Conservation (phyloP, 2,888 invertebrate species). For the Bellardia bayeri region DNA sequence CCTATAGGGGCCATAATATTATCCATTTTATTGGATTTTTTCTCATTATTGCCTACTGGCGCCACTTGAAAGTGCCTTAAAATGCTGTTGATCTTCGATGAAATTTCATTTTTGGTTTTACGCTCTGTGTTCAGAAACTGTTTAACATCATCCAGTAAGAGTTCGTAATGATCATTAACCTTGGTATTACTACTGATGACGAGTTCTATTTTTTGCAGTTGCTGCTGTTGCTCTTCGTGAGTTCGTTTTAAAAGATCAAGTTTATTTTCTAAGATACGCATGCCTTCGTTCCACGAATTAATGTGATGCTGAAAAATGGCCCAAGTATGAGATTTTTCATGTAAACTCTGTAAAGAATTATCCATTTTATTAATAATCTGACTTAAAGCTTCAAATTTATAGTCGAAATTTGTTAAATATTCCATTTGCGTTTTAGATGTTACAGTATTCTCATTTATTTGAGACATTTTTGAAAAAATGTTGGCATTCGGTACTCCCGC, state of each 20-base stretch:
- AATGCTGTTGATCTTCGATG: conserved; percentile 77
- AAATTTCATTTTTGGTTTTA: conserved; percentile 75
- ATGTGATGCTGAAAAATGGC: conserved; percentile 85
- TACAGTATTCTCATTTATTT: conserved; percentile 7
- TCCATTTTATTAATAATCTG: conserved; percentile 84
- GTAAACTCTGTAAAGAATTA: conserved; percentile 84
- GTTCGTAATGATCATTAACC: conserved; percentile 54
- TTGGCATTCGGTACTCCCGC: conserved; percentile 50
- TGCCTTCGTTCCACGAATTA: conserved; percentile 85
- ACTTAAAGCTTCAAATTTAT: conserved; percentile 83
- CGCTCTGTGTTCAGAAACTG: conserved; percentile 70
- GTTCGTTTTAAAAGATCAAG: conserved; percentile 84
- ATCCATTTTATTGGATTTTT: conserved; percentile 62
- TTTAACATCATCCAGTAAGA: conserved; percentile 72
- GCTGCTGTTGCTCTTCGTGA: conserved; percentile 77
- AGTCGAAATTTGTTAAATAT: conserved; percentile 80
- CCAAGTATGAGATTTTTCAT: conserved; percentile 85
- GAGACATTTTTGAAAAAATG: conserved; percentile 4
- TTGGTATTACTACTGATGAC: conserved; percentile 48
- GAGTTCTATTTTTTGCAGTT: conserved; percentile 78
- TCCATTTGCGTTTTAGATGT: conserved; percentile 33
- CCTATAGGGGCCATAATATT: conserved; percentile 75
- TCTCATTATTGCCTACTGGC: conserved; percentile 41
- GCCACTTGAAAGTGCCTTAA: conserved; percentile 76
- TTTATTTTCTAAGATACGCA: conserved; percentile 85